phyloP scores from a whole-genome alignment of 1,140 invertebrate species.

The Goniozus legneri region DNA sequence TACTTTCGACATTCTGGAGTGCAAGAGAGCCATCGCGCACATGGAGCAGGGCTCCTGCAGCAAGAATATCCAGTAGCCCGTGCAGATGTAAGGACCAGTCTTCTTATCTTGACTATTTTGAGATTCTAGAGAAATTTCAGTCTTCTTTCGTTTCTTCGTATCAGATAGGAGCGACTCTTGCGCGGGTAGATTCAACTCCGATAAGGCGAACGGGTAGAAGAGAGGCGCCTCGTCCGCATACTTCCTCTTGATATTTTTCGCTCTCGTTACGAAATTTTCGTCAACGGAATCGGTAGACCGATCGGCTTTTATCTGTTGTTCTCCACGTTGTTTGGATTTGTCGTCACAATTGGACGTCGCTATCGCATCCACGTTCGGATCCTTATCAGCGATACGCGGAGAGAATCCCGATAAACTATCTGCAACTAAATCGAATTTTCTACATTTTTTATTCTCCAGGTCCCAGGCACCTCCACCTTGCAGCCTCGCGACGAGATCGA shows the following conservation, averaged over 20 bases:
- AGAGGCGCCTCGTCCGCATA: conserved; percentile 29
- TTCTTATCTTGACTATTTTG: conserved; percentile 25
- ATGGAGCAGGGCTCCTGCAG: conserved; percentile 86
- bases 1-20: conserved; percentile 77
- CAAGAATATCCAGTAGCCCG: conserved; percentile 82
- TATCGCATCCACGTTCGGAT: background rate
- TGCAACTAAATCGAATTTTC: too few species aligned
- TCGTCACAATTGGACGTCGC: background rate
- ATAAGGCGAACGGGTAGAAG: conserved; percentile 34
- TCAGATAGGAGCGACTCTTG: background rate
- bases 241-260: conserved; percentile 29
- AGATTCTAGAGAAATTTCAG: conserved; percentile 16
- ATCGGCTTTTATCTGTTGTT: background rate
- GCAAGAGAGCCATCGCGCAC: conserved; percentile 92
- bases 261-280: background rate
- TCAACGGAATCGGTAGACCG: background rate
- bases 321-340: background rate
- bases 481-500: conserved; percentile 78
- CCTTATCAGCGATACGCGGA: conserved; percentile 4
- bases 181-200: conserved; percentile 22
- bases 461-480: conserved; percentile 79
- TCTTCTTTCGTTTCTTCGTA: conserved; percentile 14
- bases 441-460: too few species aligned
- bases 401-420: background rate
- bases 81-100: conserved; percentile 79